Evolutionary conservation across 2,888 invertebrate genomes (phyloP).

Genomic region (Orthosia gracilis): DNA sequence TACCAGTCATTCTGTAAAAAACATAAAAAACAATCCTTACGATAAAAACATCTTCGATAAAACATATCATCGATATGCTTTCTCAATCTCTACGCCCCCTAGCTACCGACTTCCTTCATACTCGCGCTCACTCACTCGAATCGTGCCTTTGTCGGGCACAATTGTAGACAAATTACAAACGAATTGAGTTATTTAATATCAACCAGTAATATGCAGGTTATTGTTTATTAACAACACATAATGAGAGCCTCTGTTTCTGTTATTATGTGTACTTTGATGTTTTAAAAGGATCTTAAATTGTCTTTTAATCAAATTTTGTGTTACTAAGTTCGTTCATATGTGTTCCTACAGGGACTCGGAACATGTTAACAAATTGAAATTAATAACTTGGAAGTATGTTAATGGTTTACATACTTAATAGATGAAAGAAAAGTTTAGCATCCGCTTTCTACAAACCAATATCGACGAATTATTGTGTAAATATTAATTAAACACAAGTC

Average conservation of each 20-base stretch:
- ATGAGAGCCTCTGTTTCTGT: conserved; percentile 69
- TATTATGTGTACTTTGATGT: conserved; percentile 55
- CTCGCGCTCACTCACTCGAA: conserved; percentile 90
- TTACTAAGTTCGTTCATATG: background rate
- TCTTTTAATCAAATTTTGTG: conserved; percentile 40
- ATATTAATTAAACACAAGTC: no score
- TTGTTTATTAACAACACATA: conserved; percentile 81
- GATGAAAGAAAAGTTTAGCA: no score
- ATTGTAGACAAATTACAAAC: conserved; percentile 91
- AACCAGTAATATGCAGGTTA: conserved; percentile 84
- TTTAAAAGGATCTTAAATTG: conserved; percentile 41
- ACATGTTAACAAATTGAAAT: background rate
- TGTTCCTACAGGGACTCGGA: no score
- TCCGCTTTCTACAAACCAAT: no score
- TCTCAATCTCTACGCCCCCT: conserved; percentile 78
- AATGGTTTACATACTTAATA: no score
- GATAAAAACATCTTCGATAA: no score
- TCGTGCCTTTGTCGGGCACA: conserved; percentile 90
- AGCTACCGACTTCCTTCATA: conserved; percentile 91
- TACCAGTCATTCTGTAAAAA: no score
- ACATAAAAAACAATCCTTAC: no score
- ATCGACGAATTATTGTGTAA: no score
- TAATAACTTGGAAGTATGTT: background rate
- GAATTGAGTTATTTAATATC: conserved; percentile 91
- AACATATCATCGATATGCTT: no score